Evolutionary conservation across 2,113 vertebrate genomes (phyloP).

Genomic region (Oryzias melastigma): DNA sequence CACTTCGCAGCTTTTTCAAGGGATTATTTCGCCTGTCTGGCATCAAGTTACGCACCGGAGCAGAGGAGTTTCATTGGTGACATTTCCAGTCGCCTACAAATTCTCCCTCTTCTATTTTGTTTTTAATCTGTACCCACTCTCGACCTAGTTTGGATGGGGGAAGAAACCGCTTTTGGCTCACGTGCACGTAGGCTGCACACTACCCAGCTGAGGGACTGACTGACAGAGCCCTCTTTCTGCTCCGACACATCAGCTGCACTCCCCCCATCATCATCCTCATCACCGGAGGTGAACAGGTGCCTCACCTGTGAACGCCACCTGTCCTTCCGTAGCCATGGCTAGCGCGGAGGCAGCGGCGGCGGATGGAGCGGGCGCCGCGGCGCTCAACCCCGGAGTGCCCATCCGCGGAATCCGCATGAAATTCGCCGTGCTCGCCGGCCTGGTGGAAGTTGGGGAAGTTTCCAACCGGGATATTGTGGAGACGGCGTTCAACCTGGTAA

Average conservation of each 20-base stretch:
- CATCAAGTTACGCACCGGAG: slow-evolving; percentile 71
- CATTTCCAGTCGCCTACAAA: slow-evolving; percentile 37
- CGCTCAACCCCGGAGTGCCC: slow-evolving; percentile 85
- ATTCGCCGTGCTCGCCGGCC: slow-evolving; percentile 89
- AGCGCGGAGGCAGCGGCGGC: slow-evolving; percentile 62
- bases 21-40: slow-evolving; percentile 43
- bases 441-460: slow-evolving; percentile 95
- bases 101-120: neutral
- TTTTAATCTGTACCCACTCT: neutral
- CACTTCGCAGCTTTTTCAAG: slow-evolving; percentile 20
- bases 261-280: slow-evolving; percentile 28
- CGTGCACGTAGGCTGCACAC: slow-evolving; percentile 38
- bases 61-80: slow-evolving; percentile 41
- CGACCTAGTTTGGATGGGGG: slow-evolving; percentile 51
- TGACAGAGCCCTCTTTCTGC: slow-evolving; percentile 22
- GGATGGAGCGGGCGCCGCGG: slow-evolving; percentile 56
- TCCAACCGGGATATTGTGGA: slow-evolving; percentile 92
- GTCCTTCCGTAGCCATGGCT: slow-evolving; percentile 67
- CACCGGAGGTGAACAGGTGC: slow-evolving; percentile 77
- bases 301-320: slow-evolving; percentile 74
- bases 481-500: slow-evolving; percentile 97
- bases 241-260: slow-evolving; percentile 33
- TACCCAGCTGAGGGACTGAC: slow-evolving; percentile 44
- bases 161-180: slow-evolving; percentile 26
- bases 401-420: slow-evolving; percentile 96